Conservation (phyloP, 2,113 vertebrate genomes). For the Empidonax traillii region DNA sequence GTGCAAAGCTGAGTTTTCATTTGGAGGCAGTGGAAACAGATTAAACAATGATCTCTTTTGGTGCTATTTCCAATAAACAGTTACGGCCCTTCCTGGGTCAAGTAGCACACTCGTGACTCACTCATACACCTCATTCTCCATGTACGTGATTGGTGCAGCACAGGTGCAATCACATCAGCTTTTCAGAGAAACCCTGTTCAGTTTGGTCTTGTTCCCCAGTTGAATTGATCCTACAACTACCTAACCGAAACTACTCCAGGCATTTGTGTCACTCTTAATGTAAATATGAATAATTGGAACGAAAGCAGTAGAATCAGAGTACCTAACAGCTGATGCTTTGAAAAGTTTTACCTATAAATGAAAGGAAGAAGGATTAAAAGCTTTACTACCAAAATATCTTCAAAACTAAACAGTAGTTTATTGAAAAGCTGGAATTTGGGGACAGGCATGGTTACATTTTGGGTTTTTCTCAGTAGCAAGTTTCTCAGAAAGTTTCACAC, state of each 20-base stretch:
- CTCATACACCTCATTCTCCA: background rate
- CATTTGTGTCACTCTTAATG: background rate
- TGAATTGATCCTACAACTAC: background rate
- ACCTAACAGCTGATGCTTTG: background rate
- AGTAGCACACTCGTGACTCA: background rate
- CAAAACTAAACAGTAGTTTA: background rate
- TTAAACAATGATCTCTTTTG: background rate
- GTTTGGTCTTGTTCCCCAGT: background rate
- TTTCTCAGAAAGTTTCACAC: background rate
- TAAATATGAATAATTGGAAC: background rate
- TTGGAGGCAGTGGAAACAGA: background rate
- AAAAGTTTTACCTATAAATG: background rate
- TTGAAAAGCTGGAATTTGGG: background rate
- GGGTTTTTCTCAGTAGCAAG: background rate
- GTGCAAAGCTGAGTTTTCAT: background rate
- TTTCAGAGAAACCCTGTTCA: background rate
- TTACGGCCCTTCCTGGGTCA: background rate
- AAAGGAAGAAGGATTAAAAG: background rate
- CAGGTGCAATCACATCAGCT: background rate
- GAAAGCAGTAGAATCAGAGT: background rate
- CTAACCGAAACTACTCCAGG: background rate
- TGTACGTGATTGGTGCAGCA: background rate
- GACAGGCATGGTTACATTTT: background rate
- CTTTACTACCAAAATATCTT: background rate
- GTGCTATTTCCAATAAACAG: background rate